Base-by-base conservation (phyloP, 2,113 vertebrate genomes). In the Henicopernis longicauda region DNA sequence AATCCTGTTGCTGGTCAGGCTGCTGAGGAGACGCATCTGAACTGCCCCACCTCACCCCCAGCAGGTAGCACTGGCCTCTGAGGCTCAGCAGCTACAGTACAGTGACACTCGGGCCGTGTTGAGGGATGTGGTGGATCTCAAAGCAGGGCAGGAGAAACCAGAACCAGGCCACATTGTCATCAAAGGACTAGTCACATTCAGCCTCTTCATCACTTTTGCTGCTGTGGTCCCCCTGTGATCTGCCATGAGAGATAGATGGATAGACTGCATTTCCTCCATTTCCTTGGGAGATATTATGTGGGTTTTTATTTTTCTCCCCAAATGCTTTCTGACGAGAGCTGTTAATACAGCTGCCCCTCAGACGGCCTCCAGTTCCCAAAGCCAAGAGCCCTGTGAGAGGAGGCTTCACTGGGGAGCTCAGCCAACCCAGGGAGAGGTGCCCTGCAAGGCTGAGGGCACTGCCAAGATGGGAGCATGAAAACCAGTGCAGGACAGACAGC, bases 71-170 rank as follows among this genome's bases (percentile, higher is more conserved):
- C 34, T 29, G 73, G 50, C 32, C 36, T 82, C 85, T 74, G 38
- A 82, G 45, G 25, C n/a, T 65, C 38, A 29, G 44, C 69, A 86
- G 76, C 52, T 42, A 21, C 2, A 1, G 18, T 42, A 42, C 36
- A 42, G n/a, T 21, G 62, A 69, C 23, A 40, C n/a, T 42, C 0
- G 0, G 22, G 25, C 26, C 2, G 3, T 36, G 59, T 50, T n/a
- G 36, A 58, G 44, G 29, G 47, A 44, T 5, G 14, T n/a, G 34
- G 31, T 3, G 1, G n/a, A 34, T 34, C 45, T 61, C 66, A 67
- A 73, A 66, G 25, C 21, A 42, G 45, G 20, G 15, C 21, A 66
- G 40, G 52, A 84, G 50, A 83, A 82, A 63, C 23, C 34, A 65
- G 32, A 55, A 70, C 4, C 27, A n/a, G 49, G 57, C 17, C 72